These are phyloP conservation scores for Acropora tenuis DNA, from an alignment of 64 coral and sea anemone genomes.

Conservation along the genomic window DNA sequence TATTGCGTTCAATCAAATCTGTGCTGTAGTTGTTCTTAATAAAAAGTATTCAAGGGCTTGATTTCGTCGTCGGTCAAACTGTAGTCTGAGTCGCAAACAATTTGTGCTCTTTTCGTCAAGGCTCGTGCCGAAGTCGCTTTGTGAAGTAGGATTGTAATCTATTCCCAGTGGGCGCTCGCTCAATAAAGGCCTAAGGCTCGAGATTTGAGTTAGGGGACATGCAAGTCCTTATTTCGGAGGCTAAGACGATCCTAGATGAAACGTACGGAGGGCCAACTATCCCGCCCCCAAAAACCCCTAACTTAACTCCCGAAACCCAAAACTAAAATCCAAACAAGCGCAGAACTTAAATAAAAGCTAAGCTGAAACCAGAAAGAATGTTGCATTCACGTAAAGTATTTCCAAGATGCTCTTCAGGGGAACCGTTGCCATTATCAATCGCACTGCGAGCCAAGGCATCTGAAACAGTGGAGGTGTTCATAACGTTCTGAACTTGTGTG, in stretches of 20 bases:
- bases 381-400: background rate
- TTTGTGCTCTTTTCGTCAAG: too few relatives aligned
- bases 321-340: background rate
- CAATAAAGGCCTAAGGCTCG: too few relatives aligned
- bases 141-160: too few relatives aligned
- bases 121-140: too few relatives aligned
- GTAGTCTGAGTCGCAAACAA: too few relatives aligned
- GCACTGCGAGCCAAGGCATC: constrained; percentile 29
- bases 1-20: too few relatives aligned
- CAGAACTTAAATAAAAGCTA: background rate
- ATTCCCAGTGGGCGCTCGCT: too few relatives aligned
- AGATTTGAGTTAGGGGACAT: too few relatives aligned
- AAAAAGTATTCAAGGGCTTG: too few relatives aligned
- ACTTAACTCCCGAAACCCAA: background rate
- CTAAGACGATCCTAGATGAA: background rate
- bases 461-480: background rate
- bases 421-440: background rate
- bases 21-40: too few relatives aligned
- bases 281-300: background rate
- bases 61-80: too few relatives aligned
- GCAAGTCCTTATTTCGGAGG: background rate
- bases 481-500: constrained; percentile 67
- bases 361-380: background rate
- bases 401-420: background rate
- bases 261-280: background rate